Base-by-base conservation (phyloP, 53 echinoderm and acorn worm genomes). In the Astropecten irregularis region DNA sequence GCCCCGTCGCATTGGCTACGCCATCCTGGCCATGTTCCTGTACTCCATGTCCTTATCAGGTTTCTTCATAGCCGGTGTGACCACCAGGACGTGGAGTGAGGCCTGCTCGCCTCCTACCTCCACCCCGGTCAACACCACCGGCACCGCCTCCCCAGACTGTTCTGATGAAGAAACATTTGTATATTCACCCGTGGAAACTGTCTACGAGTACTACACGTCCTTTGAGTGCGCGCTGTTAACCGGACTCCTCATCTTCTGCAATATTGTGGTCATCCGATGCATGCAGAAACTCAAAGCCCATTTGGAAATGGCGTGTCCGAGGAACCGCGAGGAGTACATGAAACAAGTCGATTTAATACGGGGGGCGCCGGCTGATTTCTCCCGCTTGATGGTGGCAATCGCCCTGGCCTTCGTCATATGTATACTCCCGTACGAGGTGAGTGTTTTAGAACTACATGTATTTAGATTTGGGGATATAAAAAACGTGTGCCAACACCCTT, bases 331-430 rank as follows among this genome's bases (percentile, higher is more conserved):
- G 15, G 99, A 94, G 52, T 94, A 97, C 51, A n/a, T 90, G 20
- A 92, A 92, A 77, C 94, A 95, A 68, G 84, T 90, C 26, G 99
- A 97, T 37, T 90, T 93, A 92, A 86, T 97, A 28, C 65, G 88
- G 44, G 99, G 99, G 5, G 88, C 95, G 6, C 94, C 94, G 20
- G 94, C 99, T 2, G 94, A 92, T 53, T 97, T 97, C 71, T 94
- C 94, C 5, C 92, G 94, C 2, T 68, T 97, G 2, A 92, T 97
- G 94, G 94, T 94, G 16, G 94, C 91, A 18, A 88, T 97, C 9
- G 90, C 94, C 0, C 71, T 90, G 1, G 88, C 92, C 7, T 90
- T 90, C 29, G 82, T 90, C 11, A 66, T 97, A 40, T 92, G 92
- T 18, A 91, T 88, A 63, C 77, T 92, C 25, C 99, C 99, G 0